Conservation (phyloP, 1,140 invertebrate genomes). For the Tetragnatha versicolor region DNA sequence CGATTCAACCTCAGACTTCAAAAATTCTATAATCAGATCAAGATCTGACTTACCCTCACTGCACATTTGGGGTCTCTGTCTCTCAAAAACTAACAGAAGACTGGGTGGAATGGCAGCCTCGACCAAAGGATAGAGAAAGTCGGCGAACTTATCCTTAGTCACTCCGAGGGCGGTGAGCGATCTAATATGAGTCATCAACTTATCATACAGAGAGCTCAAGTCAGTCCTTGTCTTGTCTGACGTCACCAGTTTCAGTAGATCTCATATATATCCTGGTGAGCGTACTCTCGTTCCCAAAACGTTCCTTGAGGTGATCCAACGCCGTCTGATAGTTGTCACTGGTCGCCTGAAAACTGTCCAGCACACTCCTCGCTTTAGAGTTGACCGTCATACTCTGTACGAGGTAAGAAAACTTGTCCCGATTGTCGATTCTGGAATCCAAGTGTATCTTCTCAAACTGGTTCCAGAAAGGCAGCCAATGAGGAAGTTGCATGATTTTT, state of each 20-base stretch:
- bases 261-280: slow-evolving; percentile 51
- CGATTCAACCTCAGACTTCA: background rate
- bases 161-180: background rate
- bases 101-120: background rate
- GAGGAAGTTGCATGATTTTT: too few relatives aligned
- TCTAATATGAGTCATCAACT: background rate
- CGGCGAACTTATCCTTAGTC: background rate
- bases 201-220: background rate
- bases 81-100: background rate
- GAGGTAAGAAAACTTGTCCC: slow-evolving; percentile 3
- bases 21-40: background rate
- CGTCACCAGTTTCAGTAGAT: background rate
- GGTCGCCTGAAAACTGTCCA: slow-evolving; percentile 51
- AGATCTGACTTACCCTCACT: background rate
- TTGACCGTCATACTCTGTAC: background rate
- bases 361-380: slow-evolving; percentile 13
- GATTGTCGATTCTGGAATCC: background rate
- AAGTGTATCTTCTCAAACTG: background rate
- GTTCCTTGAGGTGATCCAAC: slow-evolving; percentile 18
- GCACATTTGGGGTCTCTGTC: background rate
- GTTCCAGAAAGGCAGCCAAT: background rate
- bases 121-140: background rate
- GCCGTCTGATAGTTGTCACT: slow-evolving; percentile 50
- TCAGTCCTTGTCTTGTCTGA: background rate
- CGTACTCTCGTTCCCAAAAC: slow-evolving; percentile 52